Evolutionary conservation across 2,797 vertebrate genomes (phyloP).

Genomic region (Tachyglossus aculeatus): DNA sequence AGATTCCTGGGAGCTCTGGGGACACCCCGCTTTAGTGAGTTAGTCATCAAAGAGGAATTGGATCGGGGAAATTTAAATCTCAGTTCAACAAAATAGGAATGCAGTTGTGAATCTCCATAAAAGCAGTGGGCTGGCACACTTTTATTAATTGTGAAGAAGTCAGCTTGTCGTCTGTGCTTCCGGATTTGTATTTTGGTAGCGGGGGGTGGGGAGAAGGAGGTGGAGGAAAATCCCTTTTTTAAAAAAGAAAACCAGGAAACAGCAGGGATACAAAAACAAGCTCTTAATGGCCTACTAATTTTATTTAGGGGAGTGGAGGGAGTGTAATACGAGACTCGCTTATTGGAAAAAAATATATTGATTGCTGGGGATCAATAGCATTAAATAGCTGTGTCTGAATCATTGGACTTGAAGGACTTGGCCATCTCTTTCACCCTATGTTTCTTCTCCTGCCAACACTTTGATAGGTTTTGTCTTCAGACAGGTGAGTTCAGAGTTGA

Average conservation of each 20-base stretch:
- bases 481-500: slow-evolving; percentile 46
- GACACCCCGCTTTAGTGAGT: too few species aligned
- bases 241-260: slow-evolving; percentile 28
- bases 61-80: not conserved
- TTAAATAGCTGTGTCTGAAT: slow-evolving; percentile 67
- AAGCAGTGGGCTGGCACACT: not conserved
- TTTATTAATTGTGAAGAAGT: slow-evolving; percentile 19
- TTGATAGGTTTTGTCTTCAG: slow-evolving; percentile 48
- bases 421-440: slow-evolving; percentile 31
- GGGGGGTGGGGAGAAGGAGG: not conserved
- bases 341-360: slow-evolving; percentile 66
- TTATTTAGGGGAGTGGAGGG: slow-evolving; percentile 64
- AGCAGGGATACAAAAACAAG: not conserved
- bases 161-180: not conserved
- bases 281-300: slow-evolving; percentile 27
- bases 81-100: not conserved
- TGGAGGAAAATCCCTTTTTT: not conserved
- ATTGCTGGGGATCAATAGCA: slow-evolving; percentile 62
- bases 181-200: not conserved
- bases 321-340: slow-evolving; percentile 60
- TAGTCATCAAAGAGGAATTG: not conserved
- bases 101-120: not conserved
- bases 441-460: slow-evolving; percentile 48
- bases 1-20: too few species aligned
- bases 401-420: slow-evolving; percentile 59